Evolutionary conservation across 2,797 vertebrate genomes (phyloP), one percentile per base, ranked within the genome.

Genomic region (Parotocinclus haroldoi): DNA sequence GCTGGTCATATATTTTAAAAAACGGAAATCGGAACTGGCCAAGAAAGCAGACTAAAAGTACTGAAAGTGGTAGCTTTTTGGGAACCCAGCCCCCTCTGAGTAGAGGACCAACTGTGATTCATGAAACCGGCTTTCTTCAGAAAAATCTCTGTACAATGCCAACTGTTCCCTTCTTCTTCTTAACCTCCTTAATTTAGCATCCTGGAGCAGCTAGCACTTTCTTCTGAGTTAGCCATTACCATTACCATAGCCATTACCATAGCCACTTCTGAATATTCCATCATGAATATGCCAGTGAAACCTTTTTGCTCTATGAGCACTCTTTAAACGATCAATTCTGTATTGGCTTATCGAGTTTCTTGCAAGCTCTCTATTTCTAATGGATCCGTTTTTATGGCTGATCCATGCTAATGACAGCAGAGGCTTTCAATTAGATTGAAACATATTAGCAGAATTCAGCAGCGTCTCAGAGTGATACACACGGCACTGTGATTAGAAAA

Each of bases 231-330:
- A 61, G 42, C 55, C 54, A 27, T 27, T 27, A 27, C 27, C 2
- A 27, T 62, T 65, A 61, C 84, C 77, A 72, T 50, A 61, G 42
- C 55, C 54, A 27, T 27, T 27, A 27, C 27, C 2, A 27, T 62
- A 67, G 63, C 84, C 77, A 72, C 71, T 85, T 72, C 70, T 79
- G 66, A 66, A 63, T 71, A 63, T 58, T 73, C 66, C 58, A 64
- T 79, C 73, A 77, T 82, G 67, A 83, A 75, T 82, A 84, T 72
- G 56, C 58, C 6, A 67, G 72, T 40, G 69, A 72, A 63, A 36
- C 27, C 11, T 17, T 27, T 63, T 60, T 42, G 44, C 68, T 50
- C 49, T 49, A 40, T 61, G 67, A 67, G 45, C 59, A 16, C 63
- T 79, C 64, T 76, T 51, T 42, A 52, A 72, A 39, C 18, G 79